Base-by-base conservation (phyloP, 2,797 vertebrate species). In the Chaetophractus vellerosus region DNA sequence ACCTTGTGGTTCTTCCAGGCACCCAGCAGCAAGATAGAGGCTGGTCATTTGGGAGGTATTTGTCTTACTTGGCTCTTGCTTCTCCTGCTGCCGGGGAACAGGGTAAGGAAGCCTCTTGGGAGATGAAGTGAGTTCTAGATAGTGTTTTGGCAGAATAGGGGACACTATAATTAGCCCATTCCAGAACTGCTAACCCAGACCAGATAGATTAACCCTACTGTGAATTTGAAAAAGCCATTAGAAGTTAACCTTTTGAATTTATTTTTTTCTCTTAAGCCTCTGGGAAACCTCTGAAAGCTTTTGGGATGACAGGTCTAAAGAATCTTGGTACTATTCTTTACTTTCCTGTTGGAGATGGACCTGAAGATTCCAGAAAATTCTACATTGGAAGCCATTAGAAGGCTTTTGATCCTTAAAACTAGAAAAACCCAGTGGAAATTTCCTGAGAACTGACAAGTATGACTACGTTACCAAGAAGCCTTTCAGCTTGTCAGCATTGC, bases 121-220 rank as follows among this genome's bases (percentile, higher is more conserved):
- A 96, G 93, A 84, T 90, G 78, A 91, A 95, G 94, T 84, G 96
- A 96, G 87, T 95, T 97, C 93, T 95, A 92, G 88, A 92, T 66
- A 75, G 63, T 94, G 79, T 96, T 94, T 94, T 97, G 96, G 94
- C 96, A 94, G 88, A 96, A 91, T 80, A 69, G 78, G 48, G 86
- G 64, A 93, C 52, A 45, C 96, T 97, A 97, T 97, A 96, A 97
- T 98, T 97, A 97, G 97, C 81, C 93, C 91, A 82, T 95, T 90
- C 74, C 72, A 80, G 90, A 93, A 68, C 61, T 95, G 76, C 90
- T 93, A 78, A 57, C 64, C 63, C 50, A 76, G 80, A 96, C 97
- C 91, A 95, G 83, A 84, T 83, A 88, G 74, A 59, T 59, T 75
- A 88, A 85, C 78, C 28, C 87, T 82, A 68, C 18, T 24, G 19